Evolutionary conservation across 2,888 invertebrate species (phyloP), one percentile per base, ranked within the genome.

Genomic region (Spodoptera littoralis): DNA sequence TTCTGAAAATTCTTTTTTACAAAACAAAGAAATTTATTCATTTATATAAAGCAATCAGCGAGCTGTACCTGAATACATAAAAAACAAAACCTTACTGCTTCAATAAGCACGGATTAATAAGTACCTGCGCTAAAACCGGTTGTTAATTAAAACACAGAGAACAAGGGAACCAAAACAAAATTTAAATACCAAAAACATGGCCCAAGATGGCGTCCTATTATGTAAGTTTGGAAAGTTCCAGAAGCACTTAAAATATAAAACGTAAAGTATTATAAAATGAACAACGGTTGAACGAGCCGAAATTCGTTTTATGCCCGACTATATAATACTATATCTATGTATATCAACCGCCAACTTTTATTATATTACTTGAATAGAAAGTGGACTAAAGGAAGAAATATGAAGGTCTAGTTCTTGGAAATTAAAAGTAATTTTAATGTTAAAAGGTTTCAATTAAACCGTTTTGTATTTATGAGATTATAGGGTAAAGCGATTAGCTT

Each of bases 181-280:
- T 61, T 61, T 13, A 70, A 70, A 62, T 54, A 44, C 27, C 44
- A 6, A 65, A 57, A 50, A 18, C 45, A 41, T 50, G 1, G 41
- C 50, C 12, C 41, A 51, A 70, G 36, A 70, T 63, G 63, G 50
- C 12, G 12, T 24, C 27, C 22, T 52, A 30, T 54, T 64, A 13
- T 36, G 22, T 49, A 56, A 56, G 52, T 59, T 72, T 42, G 11
- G 48, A 63, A 76, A 76, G 48, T 73, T 76, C 18, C 62, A 58
- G 51, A 43, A 52, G 52, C 60, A 57, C 75, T 76, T 68, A 68
- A 36, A 65, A 63, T 55, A 54, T 54, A 43, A 59, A 47, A 59
- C 42, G 24, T 69, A 65, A 76, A 75, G 59, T 65, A 61, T 75
- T 71, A 36, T 68, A 63, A 72, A 60, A 57, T 43, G 73, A 67